Evolutionary conservation across 2,888 invertebrate species (phyloP), one percentile per base, ranked within the genome.

Genomic region (Anodontia alba): DNA sequence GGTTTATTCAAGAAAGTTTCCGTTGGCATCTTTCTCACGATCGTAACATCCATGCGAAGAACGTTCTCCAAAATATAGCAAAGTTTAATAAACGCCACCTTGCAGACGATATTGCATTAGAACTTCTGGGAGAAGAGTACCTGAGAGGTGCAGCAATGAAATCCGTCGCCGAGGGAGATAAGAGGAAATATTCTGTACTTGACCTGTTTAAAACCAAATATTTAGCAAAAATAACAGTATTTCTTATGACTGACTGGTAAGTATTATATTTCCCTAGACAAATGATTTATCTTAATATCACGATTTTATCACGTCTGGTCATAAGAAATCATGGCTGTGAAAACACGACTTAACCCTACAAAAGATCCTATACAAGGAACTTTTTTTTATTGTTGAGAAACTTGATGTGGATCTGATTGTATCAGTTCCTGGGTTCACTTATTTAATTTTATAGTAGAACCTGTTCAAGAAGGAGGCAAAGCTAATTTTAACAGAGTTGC

Each of bases 1-100:
- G 89, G 77, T 77, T 86, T 38, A 70, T 88, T 12, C 87, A 87
- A 1, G 89, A 89, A 71, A 89, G 89, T 76, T 87, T 87, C 66
- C 79, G 89, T 51, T 89, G 88, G 87, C 78, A 87, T 31, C 74
- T 88, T 2, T 79, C 83, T 23, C 82, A 84, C 54, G 80, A 84
- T 20, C 68, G 80, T 49, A 51, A 74, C 0, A 66, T 80, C 15
- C 79, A 87, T 2, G 88, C 89, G 0, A 76, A 83, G 42, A 51
- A 62, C 10, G 81, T 84, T 7, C 81, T 88, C 0, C 23, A 46
- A 1, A 72, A 72, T 29, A 87, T 89, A 12, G 87, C 82, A 0
- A 80, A 75, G 38, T 73, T 84, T 12, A 89, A 89, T 57, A 75
- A 81, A 31, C 77, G 54, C 17, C 33, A 66, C 12, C 66, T 69